Evolutionary conservation across 2,888 invertebrate genomes (phyloP), one percentile per base, ranked within the genome.

Genomic region (Troglohyphantes excavatus): DNA sequence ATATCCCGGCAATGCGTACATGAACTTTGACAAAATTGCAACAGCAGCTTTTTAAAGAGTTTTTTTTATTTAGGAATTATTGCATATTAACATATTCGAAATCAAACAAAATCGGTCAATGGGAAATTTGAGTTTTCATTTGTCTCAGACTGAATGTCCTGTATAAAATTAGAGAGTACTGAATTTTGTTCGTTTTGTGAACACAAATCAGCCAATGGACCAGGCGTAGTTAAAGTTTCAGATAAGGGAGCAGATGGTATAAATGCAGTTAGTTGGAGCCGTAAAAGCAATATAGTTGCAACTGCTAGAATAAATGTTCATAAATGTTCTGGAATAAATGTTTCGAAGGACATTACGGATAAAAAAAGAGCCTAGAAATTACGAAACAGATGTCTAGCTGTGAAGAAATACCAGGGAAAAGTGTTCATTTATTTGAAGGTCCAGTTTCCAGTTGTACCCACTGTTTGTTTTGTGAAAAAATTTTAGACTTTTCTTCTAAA

Each of bases 221-320:
- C 5, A 72, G 9, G 21, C 43, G 72, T 39, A 72, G 43, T 33
- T 33, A 33, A 2, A 39, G 2, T 46, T 46, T 13, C 43, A 11
- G 5, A 72, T 19, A 76, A 59, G 21, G 26, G 29, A 61, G 53
- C 76, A 21, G 17, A 27, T 59, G 59, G 26, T 26, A 61, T 76
- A 61, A 76, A 73, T 21, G 26, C 13, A 23, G 73, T 17, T 33
- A 70, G 73, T 19, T 21, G 19, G 53, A 46, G 21, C 46, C 73
- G 46, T 53, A 73, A 46, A 21, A 43, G 75, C 23, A 2, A 53
- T 61, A 27, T 75, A 27, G 59, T 26, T 75, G 75, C 53, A 59
- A 61, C 26, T 75, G 23, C 75, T 53, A 53, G 75, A 75, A 59
- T 27, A 29, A 75, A 13, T 59, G 75, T 75, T 26, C 75, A 75